A percentile compares a stretch with the other conserved stretches of the same genome.
Conservation (phyloP, 2,888 invertebrate species). For the Dioctria rufipes region DNA sequence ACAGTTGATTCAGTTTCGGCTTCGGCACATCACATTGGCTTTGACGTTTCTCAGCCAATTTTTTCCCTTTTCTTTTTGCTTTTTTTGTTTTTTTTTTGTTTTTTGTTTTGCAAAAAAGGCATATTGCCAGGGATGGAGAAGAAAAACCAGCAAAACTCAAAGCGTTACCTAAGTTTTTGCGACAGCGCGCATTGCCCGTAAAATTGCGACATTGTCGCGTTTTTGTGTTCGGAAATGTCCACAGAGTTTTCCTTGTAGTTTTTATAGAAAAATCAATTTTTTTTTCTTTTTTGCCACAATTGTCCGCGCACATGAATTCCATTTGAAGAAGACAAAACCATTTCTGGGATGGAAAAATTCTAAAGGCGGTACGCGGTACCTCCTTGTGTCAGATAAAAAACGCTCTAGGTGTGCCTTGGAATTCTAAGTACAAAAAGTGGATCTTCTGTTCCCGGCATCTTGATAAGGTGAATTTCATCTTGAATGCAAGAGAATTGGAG, state of each 20-base stretch:
- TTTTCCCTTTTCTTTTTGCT: not conserved
- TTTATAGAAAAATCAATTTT: too few species aligned
- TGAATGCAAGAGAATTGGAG: conserved; percentile 26
- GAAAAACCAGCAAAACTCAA: conserved; percentile 33
- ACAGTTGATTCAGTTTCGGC: conserved; percentile 39
- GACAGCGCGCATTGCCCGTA: conserved; percentile 42
- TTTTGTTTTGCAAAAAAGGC: not conserved
- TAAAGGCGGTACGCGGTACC: conserved; percentile 30
- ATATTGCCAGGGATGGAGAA: not conserved
- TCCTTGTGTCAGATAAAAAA: conserved; percentile 40
- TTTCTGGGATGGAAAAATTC: conserved; percentile 37
- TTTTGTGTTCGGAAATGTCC: conserved; percentile 29
- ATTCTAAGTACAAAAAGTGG: conserved; percentile 50
- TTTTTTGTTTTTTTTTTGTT: too few species aligned
- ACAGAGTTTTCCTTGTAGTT: not conserved
- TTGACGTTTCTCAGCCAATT: conserved; percentile 7
- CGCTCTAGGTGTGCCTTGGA: conserved; percentile 43
- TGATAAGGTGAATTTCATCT: conserved; percentile 32
- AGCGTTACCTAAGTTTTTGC: conserved; percentile 45
- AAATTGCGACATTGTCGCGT: conserved; percentile 51
- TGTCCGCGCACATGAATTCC: conserved; percentile 43
- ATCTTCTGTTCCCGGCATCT: conserved; percentile 32
- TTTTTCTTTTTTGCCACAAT: not conserved
- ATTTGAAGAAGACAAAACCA: conserved; percentile 37
- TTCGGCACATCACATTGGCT: conserved; percentile 38